Evolutionary conservation across 2,113 vertebrate species (phyloP), one percentile per base, ranked within the genome.

Genomic region (Romanogobio albipinnatus): DNA sequence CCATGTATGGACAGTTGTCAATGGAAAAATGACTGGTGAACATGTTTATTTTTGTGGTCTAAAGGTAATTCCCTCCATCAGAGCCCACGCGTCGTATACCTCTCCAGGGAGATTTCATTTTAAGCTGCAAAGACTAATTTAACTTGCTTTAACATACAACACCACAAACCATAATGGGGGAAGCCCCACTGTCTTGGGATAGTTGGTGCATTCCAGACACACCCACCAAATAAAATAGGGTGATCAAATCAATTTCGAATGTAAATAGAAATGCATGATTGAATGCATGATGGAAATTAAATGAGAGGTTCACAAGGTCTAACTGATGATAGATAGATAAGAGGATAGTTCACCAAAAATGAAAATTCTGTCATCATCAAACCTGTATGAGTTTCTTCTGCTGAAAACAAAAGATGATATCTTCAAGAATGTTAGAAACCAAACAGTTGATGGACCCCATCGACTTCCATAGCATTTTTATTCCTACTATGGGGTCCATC

Each of bases 41-140:
- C 45, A 14, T 45, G n/a, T 76, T 66, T 59, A 19, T 79, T 24
- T 33, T 47, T 77, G 58, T 24, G 29, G 49, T 39, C 39, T n/a
- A 75, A 53, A 76, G 77, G 78, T 86, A 88, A 88, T 90, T 87
- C 75, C 49, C 53, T 71, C 15, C 3, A 8, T 64, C 13, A 61
- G 2, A 87, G 82, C 88, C 84, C 83, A 90, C 64, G 58, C 0
- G 13, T 61, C 10, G 1, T 64, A 85, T 29, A 43, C 76, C 73
- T 47, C 58, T 62, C 19, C 89, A 81, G 80, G 90, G 90, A 89
- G 92, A 77, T 92, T 93, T 93, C 73, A 89, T 74, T 86, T 87
- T 86, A 33, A 87, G 76, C 80, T 79, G 39, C 64, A 59, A 13
- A 71, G 15, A 45, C 14, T 85, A 13, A n/a, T 68, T 17, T 61